A percentile compares a stretch with the other conserved stretches of the same genome.
phyloP scores from a whole-genome alignment of 2,888 invertebrate species.

The Sipha maydis region DNA sequence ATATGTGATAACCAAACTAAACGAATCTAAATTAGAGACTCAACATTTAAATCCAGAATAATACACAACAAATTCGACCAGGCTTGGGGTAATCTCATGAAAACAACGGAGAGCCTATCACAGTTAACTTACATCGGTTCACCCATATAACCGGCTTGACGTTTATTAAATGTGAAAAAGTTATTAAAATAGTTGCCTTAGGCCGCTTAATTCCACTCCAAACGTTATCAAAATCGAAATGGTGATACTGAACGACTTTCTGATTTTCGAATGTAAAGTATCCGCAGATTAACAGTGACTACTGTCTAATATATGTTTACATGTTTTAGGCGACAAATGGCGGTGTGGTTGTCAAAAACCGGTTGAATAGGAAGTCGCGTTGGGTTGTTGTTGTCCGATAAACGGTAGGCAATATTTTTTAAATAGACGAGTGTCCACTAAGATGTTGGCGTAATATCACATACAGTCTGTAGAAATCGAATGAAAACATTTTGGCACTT shows the following conservation, averaged over 20 bases:
- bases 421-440: not conserved
- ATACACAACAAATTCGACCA: too few relatives aligned
- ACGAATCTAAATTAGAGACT: too few relatives aligned
- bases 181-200: not conserved
- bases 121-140: not conserved
- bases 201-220: not conserved
- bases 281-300: not conserved
- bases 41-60: too few relatives aligned
- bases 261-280: slow-evolving; percentile 11
- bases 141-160: not conserved
- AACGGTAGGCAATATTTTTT: not conserved
- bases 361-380: slow-evolving; percentile 29
- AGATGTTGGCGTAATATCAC: not conserved
- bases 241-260: slow-evolving; percentile 31
- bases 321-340: not conserved
- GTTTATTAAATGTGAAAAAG: not conserved
- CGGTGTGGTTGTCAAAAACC: not conserved
- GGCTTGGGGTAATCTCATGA: too few relatives aligned
- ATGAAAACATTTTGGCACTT: not conserved
- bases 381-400: not conserved
- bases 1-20: too few relatives aligned
- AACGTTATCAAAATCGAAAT: not conserved
- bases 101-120: too few relatives aligned
- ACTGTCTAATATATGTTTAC: not conserved
- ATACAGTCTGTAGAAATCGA: not conserved